Conservation (phyloP, 2,113 vertebrate species). For the Charina bottae region DNA sequence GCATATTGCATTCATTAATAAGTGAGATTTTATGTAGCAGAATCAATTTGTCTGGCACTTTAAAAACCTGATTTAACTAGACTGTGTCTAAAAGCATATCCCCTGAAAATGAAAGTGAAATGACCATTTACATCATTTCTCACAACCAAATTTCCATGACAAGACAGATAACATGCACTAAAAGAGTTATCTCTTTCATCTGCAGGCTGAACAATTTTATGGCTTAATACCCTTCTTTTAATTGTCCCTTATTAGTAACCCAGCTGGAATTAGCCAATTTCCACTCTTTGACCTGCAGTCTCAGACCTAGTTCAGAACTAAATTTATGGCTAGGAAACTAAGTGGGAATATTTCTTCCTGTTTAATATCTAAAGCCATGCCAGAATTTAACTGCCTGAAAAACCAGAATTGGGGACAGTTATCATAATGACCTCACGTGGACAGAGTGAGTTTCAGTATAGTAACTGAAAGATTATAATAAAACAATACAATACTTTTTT, state of each 20-base stretch:
- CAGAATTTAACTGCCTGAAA: slow-evolving; percentile 11
- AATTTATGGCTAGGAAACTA: not conserved
- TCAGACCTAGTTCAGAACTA: not conserved
- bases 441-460: too few species aligned
- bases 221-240: not conserved
- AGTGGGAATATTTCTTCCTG: not conserved
- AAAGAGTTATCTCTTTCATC: not conserved
- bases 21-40: not conserved
- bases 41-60: not conserved
- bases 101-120: not conserved
- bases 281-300: not conserved
- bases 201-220: not conserved
- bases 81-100: not conserved
- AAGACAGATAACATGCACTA: not conserved
- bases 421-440: not conserved
- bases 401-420: slow-evolving; percentile 6
- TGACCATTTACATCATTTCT: not conserved
- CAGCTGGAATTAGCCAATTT: accelerated
- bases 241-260: not conserved
- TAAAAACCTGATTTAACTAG: not conserved
- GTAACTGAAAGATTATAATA: not conserved
- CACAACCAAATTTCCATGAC: slow-evolving; percentile 5
- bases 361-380: not conserved
- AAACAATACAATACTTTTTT: not conserved
- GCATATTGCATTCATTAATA: not conserved